A percentile compares a stretch with the other conserved stretches of the same genome.
These are phyloP conservation scores for Mimachlamys varia DNA, from an alignment of 2,888 invertebrate genomes.

Conservation along the genomic window DNA sequence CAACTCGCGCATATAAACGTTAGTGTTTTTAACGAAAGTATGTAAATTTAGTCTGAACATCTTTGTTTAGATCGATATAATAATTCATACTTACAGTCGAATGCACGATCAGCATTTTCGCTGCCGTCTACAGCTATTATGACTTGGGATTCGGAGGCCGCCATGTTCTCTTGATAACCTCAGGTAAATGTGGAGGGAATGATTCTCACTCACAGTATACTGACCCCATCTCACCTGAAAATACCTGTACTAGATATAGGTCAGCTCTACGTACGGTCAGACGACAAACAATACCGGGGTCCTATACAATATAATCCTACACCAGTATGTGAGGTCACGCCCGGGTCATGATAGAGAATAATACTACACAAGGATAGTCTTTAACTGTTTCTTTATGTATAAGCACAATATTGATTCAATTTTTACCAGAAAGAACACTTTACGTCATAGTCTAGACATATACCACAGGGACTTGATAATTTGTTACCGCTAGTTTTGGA, in stretches of 20 bases:
- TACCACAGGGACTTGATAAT: too few relatives aligned
- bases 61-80: too few relatives aligned
- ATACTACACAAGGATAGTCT: not conserved
- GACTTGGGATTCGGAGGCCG: slow-evolving; percentile 36
- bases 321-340: not conserved
- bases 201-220: not conserved
- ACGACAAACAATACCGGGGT: not conserved
- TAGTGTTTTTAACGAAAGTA: too few relatives aligned
- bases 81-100: slow-evolving; percentile 56
- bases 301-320: not conserved
- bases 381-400: not conserved
- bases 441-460: too few relatives aligned
- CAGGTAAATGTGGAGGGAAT: not conserved
- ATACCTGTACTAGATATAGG: slow-evolving; percentile 2
- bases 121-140: slow-evolving; percentile 59
- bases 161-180: not conserved
- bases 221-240: not conserved
- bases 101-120: slow-evolving; percentile 55
- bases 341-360: not conserved
- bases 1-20: too few relatives aligned
- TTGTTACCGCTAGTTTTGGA: too few relatives aligned
- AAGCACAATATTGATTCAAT: not conserved
- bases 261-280: not conserved
- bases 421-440: too few relatives aligned
- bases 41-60: too few relatives aligned